phyloP scores from a whole-genome alignment of 1,140 invertebrate genomes.

The Dendroctonus ponderosae region DNA sequence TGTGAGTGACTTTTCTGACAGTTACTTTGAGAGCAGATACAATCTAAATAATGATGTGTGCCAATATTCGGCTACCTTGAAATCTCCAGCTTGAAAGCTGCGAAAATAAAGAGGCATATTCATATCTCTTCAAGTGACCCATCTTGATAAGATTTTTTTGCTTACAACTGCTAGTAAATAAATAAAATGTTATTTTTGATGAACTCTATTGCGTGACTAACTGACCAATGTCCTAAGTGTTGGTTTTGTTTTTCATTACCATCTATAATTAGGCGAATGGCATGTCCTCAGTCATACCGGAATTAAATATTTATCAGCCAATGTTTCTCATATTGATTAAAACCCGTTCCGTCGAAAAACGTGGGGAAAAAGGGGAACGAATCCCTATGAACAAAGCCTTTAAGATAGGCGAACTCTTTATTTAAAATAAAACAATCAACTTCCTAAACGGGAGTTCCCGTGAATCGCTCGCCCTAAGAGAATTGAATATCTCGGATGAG shows the following conservation, averaged over 20 bases:
- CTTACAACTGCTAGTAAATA: no score
- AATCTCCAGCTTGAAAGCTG: conserved; percentile 1
- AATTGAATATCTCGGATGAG: conserved; percentile 42
- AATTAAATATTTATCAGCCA: conserved; percentile 7
- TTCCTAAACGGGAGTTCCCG: conserved; percentile 26
- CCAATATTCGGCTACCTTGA: not conserved
- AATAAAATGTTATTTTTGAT: no score
- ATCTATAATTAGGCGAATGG: not conserved
- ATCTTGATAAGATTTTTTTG: no score
- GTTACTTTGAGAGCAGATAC: conserved; percentile 26
- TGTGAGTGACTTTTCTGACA: conserved; percentile 35
- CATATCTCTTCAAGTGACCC: no score
- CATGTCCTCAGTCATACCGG: not conserved
- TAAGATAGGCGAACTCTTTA: conserved; percentile 28
- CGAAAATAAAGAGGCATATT: not conserved
- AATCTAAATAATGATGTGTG: conserved; percentile 29
- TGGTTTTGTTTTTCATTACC: not conserved
- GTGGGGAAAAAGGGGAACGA: not conserved
- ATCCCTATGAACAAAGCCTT: conserved; percentile 22
- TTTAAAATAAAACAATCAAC: conserved; percentile 35
- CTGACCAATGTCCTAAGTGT: not conserved
- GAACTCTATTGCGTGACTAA: not conserved
- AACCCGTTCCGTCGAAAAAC: conserved; percentile 1
- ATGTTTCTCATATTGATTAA: conserved; percentile 6
- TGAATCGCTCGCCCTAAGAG: conserved; percentile 30